Evolutionary conservation across 2,888 invertebrate genomes (phyloP).

Genomic region (Zaprionus bogoriensis): DNA sequence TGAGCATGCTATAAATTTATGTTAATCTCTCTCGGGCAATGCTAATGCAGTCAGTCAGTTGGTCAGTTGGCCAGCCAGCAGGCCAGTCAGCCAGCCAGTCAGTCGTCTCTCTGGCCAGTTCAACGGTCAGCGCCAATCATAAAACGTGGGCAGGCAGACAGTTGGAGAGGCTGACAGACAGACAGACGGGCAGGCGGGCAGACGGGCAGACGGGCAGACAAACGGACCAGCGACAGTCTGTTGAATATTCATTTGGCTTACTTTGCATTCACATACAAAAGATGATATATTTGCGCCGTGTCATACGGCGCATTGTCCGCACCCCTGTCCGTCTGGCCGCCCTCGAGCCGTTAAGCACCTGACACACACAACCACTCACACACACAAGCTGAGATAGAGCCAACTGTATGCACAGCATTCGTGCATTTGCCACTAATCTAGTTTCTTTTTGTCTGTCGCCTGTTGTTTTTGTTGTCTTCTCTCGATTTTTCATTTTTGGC

Average conservation of each 20-base stretch:
- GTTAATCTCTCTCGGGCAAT: conserved; percentile 64
- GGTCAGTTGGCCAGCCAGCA: conserved; percentile 24
- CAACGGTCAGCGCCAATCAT: conserved; percentile 69
- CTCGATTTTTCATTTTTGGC: conserved; percentile 24
- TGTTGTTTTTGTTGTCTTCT: conserved; percentile 19
- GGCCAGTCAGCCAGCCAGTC: conserved; percentile 16
- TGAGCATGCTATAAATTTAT: conserved; percentile 57
- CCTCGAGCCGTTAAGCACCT: conserved; percentile 61
- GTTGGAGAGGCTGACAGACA: too few species aligned
- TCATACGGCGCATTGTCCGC: conserved; percentile 41
- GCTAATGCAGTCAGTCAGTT: conserved; percentile 60
- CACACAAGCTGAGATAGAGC: neutral
- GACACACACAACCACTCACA: conserved; percentile 3
- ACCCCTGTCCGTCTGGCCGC: conserved; percentile 28
- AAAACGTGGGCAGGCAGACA: conserved; percentile 42
- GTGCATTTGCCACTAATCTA: conserved; percentile 50
- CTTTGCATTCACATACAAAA: conserved; percentile 63
- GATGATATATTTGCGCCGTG: conserved; percentile 61
- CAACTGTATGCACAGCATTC: neutral
- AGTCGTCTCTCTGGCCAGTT: conserved; percentile 46
- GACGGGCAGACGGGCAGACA: neutral
- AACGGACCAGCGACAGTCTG: conserved; percentile 22
- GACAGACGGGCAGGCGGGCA: neutral
- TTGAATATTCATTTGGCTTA: conserved; percentile 73
- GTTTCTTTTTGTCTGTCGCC: conserved; percentile 29